Evolutionary conservation across 2,888 invertebrate genomes (phyloP).

Genomic region (Eueremaeus valkanovi): DNA sequence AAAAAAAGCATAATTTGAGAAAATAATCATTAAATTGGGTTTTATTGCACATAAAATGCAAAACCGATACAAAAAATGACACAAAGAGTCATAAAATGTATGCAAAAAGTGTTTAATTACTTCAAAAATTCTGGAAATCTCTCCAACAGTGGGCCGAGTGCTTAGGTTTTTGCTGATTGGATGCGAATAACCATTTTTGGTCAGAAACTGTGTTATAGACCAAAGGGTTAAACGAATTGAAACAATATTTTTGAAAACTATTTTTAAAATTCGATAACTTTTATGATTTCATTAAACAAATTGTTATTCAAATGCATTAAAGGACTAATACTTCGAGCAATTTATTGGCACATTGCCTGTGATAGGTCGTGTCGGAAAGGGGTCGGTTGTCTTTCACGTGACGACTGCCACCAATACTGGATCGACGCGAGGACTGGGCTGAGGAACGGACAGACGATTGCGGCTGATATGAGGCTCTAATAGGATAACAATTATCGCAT

Average conservation of each 20-base stretch:
- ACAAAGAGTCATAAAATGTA: not conserved
- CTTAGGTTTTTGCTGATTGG: not conserved
- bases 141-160: conserved; percentile 17
- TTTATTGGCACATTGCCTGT: conserved; percentile 31
- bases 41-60: not conserved
- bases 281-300: too few species aligned
- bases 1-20: not conserved
- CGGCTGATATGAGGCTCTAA: not conserved
- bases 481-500: too few species aligned
- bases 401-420: conserved; percentile 19
- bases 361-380: conserved; percentile 27
- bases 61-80: not conserved
- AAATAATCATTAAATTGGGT: too few species aligned
- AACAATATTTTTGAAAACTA: not conserved
- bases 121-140: conserved; percentile 36
- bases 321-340: conserved; percentile 2
- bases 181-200: conserved; percentile 8
- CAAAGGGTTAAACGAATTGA: not conserved
- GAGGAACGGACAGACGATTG: conserved; percentile 1
- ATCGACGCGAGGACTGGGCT: conserved; percentile 3
- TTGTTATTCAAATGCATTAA: too few species aligned
- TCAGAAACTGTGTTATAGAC: conserved; percentile 12
- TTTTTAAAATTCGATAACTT: not conserved
- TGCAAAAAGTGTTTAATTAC: conserved; percentile 6
- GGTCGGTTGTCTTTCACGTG: conserved; percentile 36